Conservation (phyloP, 2,797 vertebrate genomes). For the Pantherophis vulpinus region DNA sequence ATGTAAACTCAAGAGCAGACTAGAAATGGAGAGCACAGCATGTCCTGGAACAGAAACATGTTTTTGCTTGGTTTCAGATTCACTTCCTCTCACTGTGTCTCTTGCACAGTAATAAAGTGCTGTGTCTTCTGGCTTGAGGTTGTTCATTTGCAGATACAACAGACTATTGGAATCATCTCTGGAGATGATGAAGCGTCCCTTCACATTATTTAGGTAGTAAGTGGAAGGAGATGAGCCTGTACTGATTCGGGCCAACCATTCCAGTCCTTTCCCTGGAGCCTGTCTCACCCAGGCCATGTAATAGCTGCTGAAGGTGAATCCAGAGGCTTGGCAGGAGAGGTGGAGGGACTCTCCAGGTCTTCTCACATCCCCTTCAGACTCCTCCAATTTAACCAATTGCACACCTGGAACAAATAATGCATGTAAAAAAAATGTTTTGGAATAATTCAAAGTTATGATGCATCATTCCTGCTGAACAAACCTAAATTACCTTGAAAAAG, state of each 20-base stretch:
- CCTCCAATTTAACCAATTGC: neutral
- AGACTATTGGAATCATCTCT: constrained; percentile 41
- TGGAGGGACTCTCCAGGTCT: neutral
- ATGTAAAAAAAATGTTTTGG: neutral
- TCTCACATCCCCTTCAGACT: neutral
- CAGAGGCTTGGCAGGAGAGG: neutral
- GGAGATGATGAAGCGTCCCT: constrained; percentile 50
- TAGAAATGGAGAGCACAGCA: neutral
- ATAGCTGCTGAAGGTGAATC: neutral
- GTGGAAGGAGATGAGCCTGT: neutral
- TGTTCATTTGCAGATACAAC: constrained; percentile 42
- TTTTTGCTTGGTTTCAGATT: neutral
- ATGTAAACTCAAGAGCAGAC: no score
- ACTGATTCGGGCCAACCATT: neutral
- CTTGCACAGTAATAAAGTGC: neutral
- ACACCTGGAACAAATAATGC: neutral
- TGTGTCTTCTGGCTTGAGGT: constrained; percentile 51
- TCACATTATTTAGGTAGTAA: neutral
- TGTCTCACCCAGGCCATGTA: fast-evolving
- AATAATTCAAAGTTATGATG: neutral
- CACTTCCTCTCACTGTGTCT: neutral
- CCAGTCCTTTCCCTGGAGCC: neutral
- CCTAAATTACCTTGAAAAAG: neutral
- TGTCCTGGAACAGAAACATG: neutral
- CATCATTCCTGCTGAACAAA: neutral